Conservation (phyloP, 2,797 vertebrate species). For the Steatocranus sp. region DNA sequence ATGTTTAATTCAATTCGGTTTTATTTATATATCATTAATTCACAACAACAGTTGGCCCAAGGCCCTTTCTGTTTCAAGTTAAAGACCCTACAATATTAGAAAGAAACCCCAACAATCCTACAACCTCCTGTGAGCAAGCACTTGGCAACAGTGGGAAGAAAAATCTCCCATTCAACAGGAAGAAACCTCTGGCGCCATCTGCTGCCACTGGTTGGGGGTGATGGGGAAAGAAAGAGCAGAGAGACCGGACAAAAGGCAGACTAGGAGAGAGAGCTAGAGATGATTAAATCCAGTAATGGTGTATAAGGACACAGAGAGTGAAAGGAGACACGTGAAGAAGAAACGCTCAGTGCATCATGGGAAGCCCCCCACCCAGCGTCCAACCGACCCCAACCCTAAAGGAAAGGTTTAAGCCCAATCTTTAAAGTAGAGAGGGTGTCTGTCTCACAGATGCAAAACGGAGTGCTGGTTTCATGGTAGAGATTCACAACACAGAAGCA, state of each 20-base stretch:
- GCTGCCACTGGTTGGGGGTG: not conserved
- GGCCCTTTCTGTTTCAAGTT: not conserved
- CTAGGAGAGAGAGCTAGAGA: not conserved
- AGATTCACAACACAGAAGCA: not conserved
- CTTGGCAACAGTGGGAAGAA: not conserved
- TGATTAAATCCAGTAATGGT: not conserved
- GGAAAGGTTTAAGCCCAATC: not conserved
- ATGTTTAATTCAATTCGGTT: not conserved
- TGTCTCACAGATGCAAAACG: not conserved
- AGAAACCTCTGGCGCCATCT: not conserved
- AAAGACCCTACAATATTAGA: not conserved
- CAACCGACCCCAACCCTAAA: not conserved
- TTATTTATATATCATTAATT: not conserved
- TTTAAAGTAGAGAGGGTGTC: not conserved
- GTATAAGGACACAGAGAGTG: not conserved
- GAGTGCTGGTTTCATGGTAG: not conserved
- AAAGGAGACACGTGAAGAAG: not conserved
- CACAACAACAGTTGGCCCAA: not conserved
- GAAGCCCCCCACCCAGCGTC: not conserved
- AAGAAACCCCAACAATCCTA: not conserved
- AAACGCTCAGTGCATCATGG: not conserved
- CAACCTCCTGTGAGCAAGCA: not conserved
- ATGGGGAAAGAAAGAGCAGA: not conserved
- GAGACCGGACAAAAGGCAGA: not conserved
- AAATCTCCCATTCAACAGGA: not conserved